phyloP scores from a whole-genome alignment of 1,140 invertebrate genomes.

The Solenopsis invicta region DNA sequence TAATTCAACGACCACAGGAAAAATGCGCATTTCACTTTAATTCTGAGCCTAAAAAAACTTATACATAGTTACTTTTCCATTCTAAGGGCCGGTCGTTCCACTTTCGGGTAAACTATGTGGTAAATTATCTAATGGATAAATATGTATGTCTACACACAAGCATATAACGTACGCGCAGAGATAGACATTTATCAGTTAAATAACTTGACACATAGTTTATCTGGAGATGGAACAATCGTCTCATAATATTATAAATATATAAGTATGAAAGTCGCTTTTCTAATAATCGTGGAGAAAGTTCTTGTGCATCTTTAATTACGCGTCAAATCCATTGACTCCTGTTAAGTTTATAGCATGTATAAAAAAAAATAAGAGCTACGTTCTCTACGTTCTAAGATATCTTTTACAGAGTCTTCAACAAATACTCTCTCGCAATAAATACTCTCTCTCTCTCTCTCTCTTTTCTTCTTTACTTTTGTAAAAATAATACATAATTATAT shows the following conservation, averaged over 20 bases:
- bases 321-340: neutral
- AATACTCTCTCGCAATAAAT: neutral
- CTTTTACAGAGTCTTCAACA: neutral
- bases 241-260: neutral
- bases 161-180: too few relatives aligned
- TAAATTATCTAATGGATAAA: too few relatives aligned
- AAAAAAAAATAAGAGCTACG: neutral
- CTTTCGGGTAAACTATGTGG: too few relatives aligned
- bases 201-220: too few relatives aligned
- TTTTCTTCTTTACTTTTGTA: neutral
- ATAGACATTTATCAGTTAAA: too few relatives aligned
- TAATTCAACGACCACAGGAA: neutral
- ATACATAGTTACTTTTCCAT: neutral
- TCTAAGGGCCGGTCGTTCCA: neutral
- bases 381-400: neutral
- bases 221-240: too few relatives aligned
- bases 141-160: too few relatives aligned
- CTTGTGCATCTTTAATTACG: neutral
- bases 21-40: conserved; percentile 16
- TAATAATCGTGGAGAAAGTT: conserved; percentile 12
- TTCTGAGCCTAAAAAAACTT: neutral
- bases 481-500: conserved; percentile 6
- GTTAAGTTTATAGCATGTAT: neutral
- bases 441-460: neutral
- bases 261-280: neutral